Percentiles rank a stretch among this genome's conserved stretches.
Conservation (phyloP, 2,888 invertebrate species). For the Willowsia nigromaculata region DNA sequence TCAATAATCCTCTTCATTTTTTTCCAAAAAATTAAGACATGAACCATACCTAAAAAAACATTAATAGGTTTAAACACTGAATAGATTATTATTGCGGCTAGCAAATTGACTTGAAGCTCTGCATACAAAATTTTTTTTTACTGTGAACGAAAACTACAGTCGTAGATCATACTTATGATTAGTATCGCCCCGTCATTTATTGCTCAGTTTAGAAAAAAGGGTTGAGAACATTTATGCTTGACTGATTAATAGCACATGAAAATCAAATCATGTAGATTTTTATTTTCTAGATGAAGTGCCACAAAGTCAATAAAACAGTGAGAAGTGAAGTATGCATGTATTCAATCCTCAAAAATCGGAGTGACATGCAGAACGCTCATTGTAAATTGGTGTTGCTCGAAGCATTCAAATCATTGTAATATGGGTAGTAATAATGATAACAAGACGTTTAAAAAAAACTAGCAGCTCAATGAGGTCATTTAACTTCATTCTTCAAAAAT, state of each 20-base stretch:
- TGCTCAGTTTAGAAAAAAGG: too few relatives aligned
- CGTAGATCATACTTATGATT: too few relatives aligned
- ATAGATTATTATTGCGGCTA: too few relatives aligned
- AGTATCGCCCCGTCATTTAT: too few relatives aligned
- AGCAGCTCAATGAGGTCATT: conserved; percentile 51
- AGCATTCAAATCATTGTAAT: background rate
- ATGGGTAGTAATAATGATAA: background rate
- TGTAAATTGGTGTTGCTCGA: background rate
- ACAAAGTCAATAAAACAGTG: background rate
- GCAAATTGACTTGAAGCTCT: too few relatives aligned
- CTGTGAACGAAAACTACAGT: too few relatives aligned
- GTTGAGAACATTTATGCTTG: too few relatives aligned
- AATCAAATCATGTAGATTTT: background rate
- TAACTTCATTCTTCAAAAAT: conserved; percentile 3
- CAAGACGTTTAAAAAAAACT: background rate
- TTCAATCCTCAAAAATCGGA: background rate
- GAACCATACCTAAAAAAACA: background rate
- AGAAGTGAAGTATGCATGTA: background rate
- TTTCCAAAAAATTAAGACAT: background rate
- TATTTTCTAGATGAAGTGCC: background rate
- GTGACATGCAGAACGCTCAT: background rate
- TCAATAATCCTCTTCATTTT: conserved; percentile 1
- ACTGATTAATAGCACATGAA: too few relatives aligned
- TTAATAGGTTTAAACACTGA: background rate
- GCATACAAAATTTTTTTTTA: too few relatives aligned